Evolutionary conservation across 2,888 invertebrate species (phyloP).

Genomic region (Mycalesis mineus): DNA sequence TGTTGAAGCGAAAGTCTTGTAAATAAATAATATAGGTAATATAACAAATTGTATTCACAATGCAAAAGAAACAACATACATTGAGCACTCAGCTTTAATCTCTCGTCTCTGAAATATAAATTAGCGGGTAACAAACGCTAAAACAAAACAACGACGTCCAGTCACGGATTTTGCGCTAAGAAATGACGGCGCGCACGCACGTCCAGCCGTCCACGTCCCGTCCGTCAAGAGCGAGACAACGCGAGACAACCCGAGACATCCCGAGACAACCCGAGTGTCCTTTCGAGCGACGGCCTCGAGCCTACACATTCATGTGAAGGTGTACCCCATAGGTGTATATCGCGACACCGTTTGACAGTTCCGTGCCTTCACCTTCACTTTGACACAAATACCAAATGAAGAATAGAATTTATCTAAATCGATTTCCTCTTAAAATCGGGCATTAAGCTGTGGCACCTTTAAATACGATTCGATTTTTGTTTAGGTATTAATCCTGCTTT

Average conservation of each 20-base stretch:
- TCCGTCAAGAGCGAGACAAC: slow-evolving; percentile 15
- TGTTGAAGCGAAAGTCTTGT: too few relatives aligned
- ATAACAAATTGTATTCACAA: neutral
- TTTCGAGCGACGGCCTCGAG: slow-evolving; percentile 12
- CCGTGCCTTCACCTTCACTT: neutral
- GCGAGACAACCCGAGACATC: slow-evolving; percentile 2
- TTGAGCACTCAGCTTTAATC: slow-evolving; percentile 7
- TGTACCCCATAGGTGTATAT: neutral
- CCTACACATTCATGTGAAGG: neutral
- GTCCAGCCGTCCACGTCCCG: neutral
- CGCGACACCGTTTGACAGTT: neutral
- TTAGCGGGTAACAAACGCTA: slow-evolving; percentile 5
- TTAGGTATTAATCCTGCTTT: too few relatives aligned
- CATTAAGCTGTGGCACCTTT: too few relatives aligned
- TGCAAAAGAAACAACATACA: slow-evolving; percentile 14
- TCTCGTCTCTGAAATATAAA: slow-evolving; percentile 5
- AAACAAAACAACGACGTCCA: slow-evolving; percentile 5
- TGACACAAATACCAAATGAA: neutral
- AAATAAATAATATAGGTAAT: too few relatives aligned
- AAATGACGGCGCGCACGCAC: slow-evolving; percentile 28
- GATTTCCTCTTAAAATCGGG: neutral
- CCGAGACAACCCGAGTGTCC: slow-evolving; percentile 19
- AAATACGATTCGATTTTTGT: too few relatives aligned
- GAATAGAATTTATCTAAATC: neutral
- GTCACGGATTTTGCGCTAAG: slow-evolving; percentile 23